These are phyloP conservation scores for Apistogramma diplotaenia DNA, from an alignment of 2,113 vertebrate genomes.

Conservation along the genomic window DNA sequence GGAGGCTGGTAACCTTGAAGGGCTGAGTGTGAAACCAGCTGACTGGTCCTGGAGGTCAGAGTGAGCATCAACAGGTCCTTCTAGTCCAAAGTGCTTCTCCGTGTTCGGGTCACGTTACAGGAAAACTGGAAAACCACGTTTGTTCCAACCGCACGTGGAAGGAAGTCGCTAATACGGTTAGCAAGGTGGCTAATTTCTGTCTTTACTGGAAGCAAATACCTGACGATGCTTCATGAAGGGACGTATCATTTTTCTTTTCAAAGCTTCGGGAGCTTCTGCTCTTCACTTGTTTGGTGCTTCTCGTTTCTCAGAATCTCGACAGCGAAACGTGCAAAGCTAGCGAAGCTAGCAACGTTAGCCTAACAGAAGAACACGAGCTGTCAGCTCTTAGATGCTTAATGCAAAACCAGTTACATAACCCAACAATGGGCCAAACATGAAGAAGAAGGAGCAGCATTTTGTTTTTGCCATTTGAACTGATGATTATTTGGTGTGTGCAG, in stretches of 20 bases:
- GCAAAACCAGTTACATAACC: background rate
- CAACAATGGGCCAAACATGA: fast-evolving
- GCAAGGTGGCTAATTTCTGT: background rate
- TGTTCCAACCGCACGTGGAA: background rate
- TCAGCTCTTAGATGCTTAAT: background rate
- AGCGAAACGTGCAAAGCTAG: background rate
- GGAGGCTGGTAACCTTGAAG: background rate
- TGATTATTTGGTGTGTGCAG: too few species aligned
- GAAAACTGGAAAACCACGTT: background rate
- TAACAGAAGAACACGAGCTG: background rate
- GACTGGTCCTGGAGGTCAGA: background rate
- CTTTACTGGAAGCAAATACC: background rate
- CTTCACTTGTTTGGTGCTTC: background rate
- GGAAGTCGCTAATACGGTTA: background rate
- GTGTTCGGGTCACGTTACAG: background rate
- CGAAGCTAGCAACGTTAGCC: background rate
- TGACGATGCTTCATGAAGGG: background rate
- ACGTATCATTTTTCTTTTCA: background rate
- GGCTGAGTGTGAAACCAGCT: background rate
- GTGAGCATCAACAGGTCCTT: background rate
- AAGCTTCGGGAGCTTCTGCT: background rate
- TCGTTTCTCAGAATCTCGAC: background rate
- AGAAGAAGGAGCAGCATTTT: too few species aligned
- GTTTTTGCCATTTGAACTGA: too few species aligned
- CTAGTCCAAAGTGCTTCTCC: background rate